Conservation (phyloP, 2,797 vertebrate species). For the Cheirogaleus major region DNA sequence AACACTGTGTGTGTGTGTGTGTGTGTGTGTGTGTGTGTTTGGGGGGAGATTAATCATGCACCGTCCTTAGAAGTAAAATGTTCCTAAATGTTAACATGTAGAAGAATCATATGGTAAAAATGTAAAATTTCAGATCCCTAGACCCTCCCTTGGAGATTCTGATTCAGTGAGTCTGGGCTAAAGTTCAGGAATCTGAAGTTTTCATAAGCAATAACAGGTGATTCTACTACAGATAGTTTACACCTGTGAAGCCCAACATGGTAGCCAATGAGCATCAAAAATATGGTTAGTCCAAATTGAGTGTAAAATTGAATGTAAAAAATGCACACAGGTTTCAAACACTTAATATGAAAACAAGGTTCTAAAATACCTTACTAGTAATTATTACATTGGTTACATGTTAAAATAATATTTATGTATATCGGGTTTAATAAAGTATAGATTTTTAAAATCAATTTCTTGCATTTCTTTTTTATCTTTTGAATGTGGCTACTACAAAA, state of each 20-base stretch:
- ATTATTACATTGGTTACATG: neutral
- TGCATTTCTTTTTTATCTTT: neutral
- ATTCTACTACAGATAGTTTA: neutral
- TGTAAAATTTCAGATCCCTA: neutral
- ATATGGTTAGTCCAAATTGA: neutral
- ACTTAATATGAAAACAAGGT: neutral
- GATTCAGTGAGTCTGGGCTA: neutral
- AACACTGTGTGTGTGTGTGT: neutral
- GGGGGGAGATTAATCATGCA: neutral
- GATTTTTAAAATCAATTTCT: neutral
- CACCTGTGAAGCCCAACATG: neutral
- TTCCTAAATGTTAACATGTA: neutral
- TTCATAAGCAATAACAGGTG: neutral
- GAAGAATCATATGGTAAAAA: neutral
- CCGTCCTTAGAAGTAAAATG: neutral
- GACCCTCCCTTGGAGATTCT: neutral
- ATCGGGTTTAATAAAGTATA: constrained; percentile 7
- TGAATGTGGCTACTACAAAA: neutral
- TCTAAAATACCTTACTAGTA: neutral
- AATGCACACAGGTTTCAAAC: neutral
- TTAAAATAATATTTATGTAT: neutral
- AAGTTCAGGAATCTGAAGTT: neutral
- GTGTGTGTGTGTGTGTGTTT: neutral
- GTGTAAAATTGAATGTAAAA: neutral
- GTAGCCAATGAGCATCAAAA: neutral